Percentiles rank a stretch among this genome's conserved stretches.
These are phyloP conservation scores for Tachina lurida DNA, from an alignment of 2,888 invertebrate species.

Conservation along the genomic window DNA sequence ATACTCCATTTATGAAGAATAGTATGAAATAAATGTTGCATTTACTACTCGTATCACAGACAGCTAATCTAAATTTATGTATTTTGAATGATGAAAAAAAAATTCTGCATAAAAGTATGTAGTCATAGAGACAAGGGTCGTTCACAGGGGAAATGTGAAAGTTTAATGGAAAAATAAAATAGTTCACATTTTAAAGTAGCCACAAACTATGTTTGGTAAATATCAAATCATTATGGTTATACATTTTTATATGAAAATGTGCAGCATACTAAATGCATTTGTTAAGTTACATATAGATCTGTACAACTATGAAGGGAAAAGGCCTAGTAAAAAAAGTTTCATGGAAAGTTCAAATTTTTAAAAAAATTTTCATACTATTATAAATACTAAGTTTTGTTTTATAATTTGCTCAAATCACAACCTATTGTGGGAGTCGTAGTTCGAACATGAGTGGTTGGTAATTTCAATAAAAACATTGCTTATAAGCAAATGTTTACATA, in stretches of 20 bases:
- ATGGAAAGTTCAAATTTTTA: neutral
- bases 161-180: conserved; percentile 15
- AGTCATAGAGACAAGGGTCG: conserved; percentile 1
- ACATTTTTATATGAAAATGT: conserved; percentile 45
- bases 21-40: conserved; percentile 67
- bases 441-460: too few species aligned
- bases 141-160: neutral
- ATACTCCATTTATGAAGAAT: conserved; percentile 46
- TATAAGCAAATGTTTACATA: too few species aligned
- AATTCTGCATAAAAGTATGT: conserved; percentile 11
- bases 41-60: conserved; percentile 69
- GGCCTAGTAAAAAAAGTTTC: neutral
- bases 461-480: too few species aligned
- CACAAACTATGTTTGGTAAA: conserved; percentile 58
- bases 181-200: conserved; percentile 54
- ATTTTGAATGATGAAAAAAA: conserved; percentile 68
- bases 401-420: too few species aligned
- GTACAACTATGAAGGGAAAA: neutral
- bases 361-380: too few species aligned
- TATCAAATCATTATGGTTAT: conserved; percentile 63
- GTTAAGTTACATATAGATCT: too few species aligned
- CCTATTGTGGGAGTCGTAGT: too few species aligned
- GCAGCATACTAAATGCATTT: neutral
- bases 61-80: conserved; percentile 72
- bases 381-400: too few species aligned